Evolutionary conservation across 2,797 vertebrate species (phyloP).

Genomic region (Enteromius viviparus): DNA sequence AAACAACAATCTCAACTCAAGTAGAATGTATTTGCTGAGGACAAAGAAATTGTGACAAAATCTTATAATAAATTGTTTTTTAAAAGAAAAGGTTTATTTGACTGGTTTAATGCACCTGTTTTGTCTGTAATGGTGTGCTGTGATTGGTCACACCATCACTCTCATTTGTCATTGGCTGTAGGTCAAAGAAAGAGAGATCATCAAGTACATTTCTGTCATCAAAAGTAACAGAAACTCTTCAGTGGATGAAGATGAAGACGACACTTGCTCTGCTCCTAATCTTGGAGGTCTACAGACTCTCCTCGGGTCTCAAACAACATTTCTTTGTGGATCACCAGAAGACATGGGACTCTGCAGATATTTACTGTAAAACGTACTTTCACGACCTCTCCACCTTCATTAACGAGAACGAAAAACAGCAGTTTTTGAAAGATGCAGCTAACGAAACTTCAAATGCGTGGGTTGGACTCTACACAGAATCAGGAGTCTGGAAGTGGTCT

Average conservation of each 20-base stretch:
- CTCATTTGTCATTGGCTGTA: background rate
- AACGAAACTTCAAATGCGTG: conserved; percentile 8
- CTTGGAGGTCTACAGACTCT: conserved; percentile 30
- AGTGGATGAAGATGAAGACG: conserved; percentile 26
- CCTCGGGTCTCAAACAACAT: conserved; percentile 17
- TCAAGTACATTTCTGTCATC: no score
- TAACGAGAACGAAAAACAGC: background rate
- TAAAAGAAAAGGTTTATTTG: background rate
- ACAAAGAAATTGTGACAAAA: background rate
- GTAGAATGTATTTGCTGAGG: background rate
- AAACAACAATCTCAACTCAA: no score
- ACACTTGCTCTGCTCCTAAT: background rate
- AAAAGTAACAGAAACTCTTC: background rate
- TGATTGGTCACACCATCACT: conserved; percentile 2
- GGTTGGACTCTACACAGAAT: conserved; percentile 33
- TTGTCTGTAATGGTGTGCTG: background rate
- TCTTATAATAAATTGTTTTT: background rate
- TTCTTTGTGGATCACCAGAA: no score
- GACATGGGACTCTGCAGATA: no score
- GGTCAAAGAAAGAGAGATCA: no score
- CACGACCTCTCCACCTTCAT: conserved; percentile 40
- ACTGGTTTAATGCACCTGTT: background rate
- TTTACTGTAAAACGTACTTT: conserved; percentile 9
- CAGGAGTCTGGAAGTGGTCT: conserved; percentile 28
- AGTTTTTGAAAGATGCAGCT: background rate